A percentile compares a stretch with the other conserved stretches of the same genome.
phyloP scores from a whole-genome alignment of 2,113 vertebrate genomes.

The Pelmatolapia mariae region DNA sequence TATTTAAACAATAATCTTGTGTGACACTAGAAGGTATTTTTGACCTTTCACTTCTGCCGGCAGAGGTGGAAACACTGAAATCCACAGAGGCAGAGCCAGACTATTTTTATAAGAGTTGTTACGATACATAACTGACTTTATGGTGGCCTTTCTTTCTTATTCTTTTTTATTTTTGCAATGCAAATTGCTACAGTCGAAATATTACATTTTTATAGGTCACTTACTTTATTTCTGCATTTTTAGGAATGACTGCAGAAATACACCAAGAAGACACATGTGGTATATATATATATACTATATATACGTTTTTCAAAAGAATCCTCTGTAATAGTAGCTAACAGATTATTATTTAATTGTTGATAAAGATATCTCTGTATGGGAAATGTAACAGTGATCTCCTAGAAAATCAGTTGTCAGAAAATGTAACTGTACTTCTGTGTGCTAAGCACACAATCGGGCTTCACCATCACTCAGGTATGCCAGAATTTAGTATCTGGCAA shows the following conservation, averaged over 20 bases:
- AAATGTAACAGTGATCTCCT: neutral
- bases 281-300: neutral
- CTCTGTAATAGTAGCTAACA: neutral
- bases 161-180: neutral
- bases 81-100: neutral
- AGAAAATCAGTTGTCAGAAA: neutral
- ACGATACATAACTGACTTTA: accelerated
- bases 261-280: neutral
- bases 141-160: neutral
- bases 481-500: neutral
- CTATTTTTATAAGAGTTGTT: neutral
- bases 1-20: neutral
- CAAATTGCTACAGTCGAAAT: accelerated
- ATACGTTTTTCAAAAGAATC: neutral
- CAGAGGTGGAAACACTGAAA: neutral
- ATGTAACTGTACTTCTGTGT: neutral
- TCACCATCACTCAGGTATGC: neutral
- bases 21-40: neutral
- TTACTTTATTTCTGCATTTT: neutral
- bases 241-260: neutral
- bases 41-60: neutral
- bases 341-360: neutral
- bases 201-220: neutral
- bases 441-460: accelerated
- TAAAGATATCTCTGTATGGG: neutral